These are phyloP conservation scores for Danio kyathit DNA, from an alignment of 2,797 vertebrate species.

Conservation along the genomic window DNA sequence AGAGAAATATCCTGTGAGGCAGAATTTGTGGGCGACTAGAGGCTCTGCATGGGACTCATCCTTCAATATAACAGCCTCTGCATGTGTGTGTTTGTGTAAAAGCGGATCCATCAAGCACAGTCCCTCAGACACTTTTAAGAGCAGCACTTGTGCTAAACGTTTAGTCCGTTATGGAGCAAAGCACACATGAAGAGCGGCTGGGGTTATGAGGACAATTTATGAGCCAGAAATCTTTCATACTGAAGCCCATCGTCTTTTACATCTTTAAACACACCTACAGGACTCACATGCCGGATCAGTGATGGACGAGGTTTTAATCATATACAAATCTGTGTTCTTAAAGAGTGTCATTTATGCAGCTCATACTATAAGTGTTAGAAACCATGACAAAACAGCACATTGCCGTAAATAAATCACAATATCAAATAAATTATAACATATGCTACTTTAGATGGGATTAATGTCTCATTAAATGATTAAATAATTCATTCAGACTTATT, in stretches of 20 bases:
- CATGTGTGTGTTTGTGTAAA: constrained; percentile 56
- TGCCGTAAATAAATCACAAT: no score
- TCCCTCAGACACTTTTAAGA: constrained; percentile 75
- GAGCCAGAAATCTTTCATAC: constrained; percentile 73
- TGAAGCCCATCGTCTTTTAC: constrained; percentile 8
- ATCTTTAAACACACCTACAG: not conserved
- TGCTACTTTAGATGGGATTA: no score
- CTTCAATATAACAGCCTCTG: constrained; percentile 64
- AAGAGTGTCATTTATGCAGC: no score
- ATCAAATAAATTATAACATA: no score
- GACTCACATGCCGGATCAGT: not conserved
- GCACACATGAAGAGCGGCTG: constrained; percentile 65
- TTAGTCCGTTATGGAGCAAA: no score
- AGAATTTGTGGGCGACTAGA: constrained; percentile 62
- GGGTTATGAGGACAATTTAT: constrained; percentile 82
- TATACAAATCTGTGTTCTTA: not conserved
- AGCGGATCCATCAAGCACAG: no score
- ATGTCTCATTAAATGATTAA: no score
- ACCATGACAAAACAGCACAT: no score
- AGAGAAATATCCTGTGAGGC: constrained; percentile 77
- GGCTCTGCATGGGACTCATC: constrained; percentile 69
- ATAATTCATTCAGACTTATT: no score
- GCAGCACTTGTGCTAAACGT: constrained; percentile 38
- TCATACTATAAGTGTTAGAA: no score
- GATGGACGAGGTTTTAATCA: not conserved